These are phyloP conservation scores for Eubasilissa regina DNA, from an alignment of 1,140 invertebrate genomes.

Conservation along the genomic window DNA sequence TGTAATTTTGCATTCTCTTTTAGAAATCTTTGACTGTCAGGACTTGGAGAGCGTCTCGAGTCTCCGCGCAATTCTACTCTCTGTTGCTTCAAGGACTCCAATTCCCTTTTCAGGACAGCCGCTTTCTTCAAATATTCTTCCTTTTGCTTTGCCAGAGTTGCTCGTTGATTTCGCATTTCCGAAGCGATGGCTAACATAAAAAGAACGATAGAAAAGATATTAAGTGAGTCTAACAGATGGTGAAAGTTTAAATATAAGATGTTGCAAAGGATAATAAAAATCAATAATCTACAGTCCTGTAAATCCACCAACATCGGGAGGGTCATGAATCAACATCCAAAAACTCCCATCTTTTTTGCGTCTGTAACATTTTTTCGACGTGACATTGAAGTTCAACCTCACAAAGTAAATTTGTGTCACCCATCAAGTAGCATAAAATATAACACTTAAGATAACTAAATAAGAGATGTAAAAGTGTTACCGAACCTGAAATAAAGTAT, in stretches of 20 bases:
- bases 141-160: constrained; percentile 82
- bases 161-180: constrained; percentile 85
- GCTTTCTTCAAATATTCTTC: constrained; percentile 85
- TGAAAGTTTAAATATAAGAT: neutral
- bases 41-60: constrained; percentile 74
- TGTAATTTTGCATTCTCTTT: constrained; percentile 87
- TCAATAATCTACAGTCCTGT: neutral
- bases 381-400: too few species aligned
- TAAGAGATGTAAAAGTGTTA: too few species aligned
- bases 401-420: too few species aligned
- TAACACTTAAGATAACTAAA: too few species aligned
- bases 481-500: too few species aligned
- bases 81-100: constrained; percentile 83
- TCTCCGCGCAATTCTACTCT: constrained; percentile 81
- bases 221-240: neutral
- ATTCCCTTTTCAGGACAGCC: constrained; percentile 79
- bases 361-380: too few species aligned
- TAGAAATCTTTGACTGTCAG: constrained; percentile 80
- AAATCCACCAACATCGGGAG: too few species aligned
- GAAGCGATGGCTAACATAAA: constrained; percentile 80
- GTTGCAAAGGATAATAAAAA: neutral
- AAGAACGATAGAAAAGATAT: neutral
- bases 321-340: too few species aligned
- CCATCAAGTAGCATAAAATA: too few species aligned
- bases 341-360: too few species aligned